Conservation (phyloP, 2,888 invertebrate genomes). For the Acrocyrtus sp. region DNA sequence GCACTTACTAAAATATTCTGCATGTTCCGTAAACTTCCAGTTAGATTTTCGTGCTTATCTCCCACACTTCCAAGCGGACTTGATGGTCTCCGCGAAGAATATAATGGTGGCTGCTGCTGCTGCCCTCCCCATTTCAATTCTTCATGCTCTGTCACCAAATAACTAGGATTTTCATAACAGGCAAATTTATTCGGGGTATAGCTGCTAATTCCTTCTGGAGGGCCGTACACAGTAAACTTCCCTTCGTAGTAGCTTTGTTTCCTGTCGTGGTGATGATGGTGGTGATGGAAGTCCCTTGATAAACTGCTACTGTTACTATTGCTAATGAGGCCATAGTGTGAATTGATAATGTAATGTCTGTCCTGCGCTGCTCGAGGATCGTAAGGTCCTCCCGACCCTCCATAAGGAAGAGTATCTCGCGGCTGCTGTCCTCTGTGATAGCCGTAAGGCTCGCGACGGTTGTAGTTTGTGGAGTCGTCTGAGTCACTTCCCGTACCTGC, state of each 20-base stretch:
- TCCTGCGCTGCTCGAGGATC: conserved; percentile 64
- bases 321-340: conserved; percentile 54
- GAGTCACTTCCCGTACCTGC: conserved; percentile 57
- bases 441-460: conserved; percentile 69
- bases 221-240: conserved; percentile 41
- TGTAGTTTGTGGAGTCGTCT: conserved; percentile 63
- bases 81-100: conserved; percentile 53
- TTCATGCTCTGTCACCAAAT: conserved; percentile 62
- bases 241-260: conserved; percentile 39
- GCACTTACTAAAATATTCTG: conserved; percentile 67
- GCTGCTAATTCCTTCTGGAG: conserved; percentile 35
- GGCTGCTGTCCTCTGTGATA: conserved; percentile 63
- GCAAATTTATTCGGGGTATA: conserved; percentile 61
- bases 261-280: conserved; percentile 40
- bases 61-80: conserved; percentile 66
- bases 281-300: conserved; percentile 52
- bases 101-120: conserved; percentile 41
- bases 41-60: conserved; percentile 70
- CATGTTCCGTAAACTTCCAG: conserved; percentile 74
- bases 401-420: conserved; percentile 66
- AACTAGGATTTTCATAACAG: conserved; percentile 63
- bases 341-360: conserved; percentile 65
- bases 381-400: conserved; percentile 65
- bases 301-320: conserved; percentile 62
- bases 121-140: conserved; percentile 57